These are phyloP conservation scores for Pica pica DNA, from an alignment of 2,113 vertebrate species.

Conservation along the genomic window DNA sequence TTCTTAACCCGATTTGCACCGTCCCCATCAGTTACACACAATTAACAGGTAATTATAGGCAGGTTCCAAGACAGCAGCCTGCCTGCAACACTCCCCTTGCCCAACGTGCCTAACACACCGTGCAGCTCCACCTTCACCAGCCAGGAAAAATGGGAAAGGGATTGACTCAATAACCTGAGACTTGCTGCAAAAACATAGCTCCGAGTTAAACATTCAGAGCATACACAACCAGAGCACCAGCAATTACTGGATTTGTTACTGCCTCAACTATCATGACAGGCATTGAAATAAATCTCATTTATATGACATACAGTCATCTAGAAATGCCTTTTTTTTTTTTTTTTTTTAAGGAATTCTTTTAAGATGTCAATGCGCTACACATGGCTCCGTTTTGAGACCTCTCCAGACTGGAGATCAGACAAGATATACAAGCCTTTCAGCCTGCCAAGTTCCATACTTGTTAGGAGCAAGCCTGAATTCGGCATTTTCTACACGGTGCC, in stretches of 20 bases:
- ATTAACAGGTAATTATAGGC: background rate
- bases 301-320: background rate
- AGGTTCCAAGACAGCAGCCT: background rate
- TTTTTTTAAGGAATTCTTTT: background rate
- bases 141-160: background rate
- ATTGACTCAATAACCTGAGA: background rate
- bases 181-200: background rate
- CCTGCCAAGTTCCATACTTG: conserved; percentile 21
- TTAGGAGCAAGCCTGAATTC: background rate
- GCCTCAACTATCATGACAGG: conserved; percentile 28
- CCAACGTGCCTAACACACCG: background rate
- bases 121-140: background rate
- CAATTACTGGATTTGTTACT: conserved; percentile 13
- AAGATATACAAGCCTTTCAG: conserved; percentile 36
- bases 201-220: background rate
- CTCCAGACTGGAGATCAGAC: conserved; percentile 39
- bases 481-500: background rate
- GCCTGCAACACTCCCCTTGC: accelerated
- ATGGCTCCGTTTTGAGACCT: conserved; percentile 1
- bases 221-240: background rate
- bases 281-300: conserved; percentile 49
- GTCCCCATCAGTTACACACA: background rate
- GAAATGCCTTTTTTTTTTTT: background rate
- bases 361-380: background rate
- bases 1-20: background rate